These are phyloP conservation scores for Motacilla alba DNA, from an alignment of 2,113 vertebrate species.

Conservation along the genomic window DNA sequence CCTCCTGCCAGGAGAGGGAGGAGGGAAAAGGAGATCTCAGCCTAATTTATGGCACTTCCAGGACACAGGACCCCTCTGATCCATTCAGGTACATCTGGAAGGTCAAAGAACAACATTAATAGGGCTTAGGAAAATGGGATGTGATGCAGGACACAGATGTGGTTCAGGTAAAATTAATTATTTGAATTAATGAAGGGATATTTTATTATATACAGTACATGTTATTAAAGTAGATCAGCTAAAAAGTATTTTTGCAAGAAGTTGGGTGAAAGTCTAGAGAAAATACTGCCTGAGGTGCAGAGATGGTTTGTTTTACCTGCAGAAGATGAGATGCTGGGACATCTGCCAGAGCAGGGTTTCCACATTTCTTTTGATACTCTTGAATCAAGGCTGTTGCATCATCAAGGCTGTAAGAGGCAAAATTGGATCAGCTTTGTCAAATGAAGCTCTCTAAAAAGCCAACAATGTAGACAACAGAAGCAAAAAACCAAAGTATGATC, in stretches of 20 bases:
- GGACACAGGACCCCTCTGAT: background rate
- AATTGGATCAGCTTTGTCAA: background rate
- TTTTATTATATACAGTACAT: background rate
- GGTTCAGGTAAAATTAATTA: background rate
- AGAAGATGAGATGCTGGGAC: slow-evolving; percentile 62
- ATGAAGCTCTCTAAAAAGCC: background rate
- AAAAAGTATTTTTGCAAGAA: background rate
- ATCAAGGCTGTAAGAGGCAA: slow-evolving; percentile 70
- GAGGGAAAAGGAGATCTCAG: background rate
- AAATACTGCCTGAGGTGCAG: background rate
- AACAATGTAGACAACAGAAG: background rate
- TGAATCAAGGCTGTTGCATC: slow-evolving; percentile 78
- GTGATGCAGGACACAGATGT: background rate
- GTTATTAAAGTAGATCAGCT: background rate
- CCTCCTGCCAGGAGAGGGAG: background rate
- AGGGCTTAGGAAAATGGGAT: background rate
- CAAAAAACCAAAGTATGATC: background rate
- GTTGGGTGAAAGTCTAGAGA: background rate
- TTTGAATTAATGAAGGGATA: background rate
- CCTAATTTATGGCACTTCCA: background rate
- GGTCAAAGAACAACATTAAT: background rate
- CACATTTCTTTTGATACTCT: slow-evolving; percentile 76
- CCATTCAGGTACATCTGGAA: slow-evolving; percentile 64
- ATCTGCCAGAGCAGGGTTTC: slow-evolving; percentile 46
- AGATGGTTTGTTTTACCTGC: slow-evolving; percentile 70